Evolutionary conservation across 1,140 invertebrate genomes (phyloP), one percentile per base, ranked within the genome.

Genomic region (Papilio dardanus): DNA sequence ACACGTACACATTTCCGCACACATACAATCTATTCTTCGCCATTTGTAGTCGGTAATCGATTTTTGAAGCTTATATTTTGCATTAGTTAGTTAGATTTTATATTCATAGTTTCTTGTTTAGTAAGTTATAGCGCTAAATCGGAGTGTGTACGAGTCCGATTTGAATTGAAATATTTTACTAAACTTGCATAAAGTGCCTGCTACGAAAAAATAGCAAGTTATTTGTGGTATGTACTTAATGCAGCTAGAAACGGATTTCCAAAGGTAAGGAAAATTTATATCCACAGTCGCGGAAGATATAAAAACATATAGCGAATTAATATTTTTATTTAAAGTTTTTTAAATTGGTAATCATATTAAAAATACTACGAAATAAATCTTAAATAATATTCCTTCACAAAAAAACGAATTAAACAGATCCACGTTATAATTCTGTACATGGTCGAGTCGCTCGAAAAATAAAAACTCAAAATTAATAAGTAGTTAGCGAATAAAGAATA

Each of bases 1-100:
- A 80, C 62, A 58, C 46, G 33, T 19, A 37, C 54, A 74, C 24
- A 14, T 24, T 67, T 69, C 42, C 42, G 42, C 42, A 46, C 42
- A 46, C 42, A 46, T n/a, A 19, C 42, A 19, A 7, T n/a, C 1
- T 7, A 46, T 19, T 46, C 42, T 46, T 46, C 7, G 42, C 19
- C 42, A 46, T n/a, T 46, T 46, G 42, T 46, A 46, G 16, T 46
- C 16, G n/a, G 19, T 46, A 46, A 19, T 46, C 42, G 42, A 19
- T 46, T 46, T n/a, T n/a, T n/a, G n/a, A n/a, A n/a, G n/a, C n/a
- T n/a, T n/a, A n/a, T n/a, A n/a, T n/a, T n/a, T n/a, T n/a, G n/a
- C n/a, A n/a, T n/a, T n/a, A n/a, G n/a, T n/a, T n/a, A n/a, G n/a
- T n/a, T n/a, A n/a, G n/a, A n/a, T n/a, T n/a, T n/a, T n/a, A n/a